Evolutionary conservation across 2,113 vertebrate species (phyloP).

Genomic region (Argyrosomus japonicus): DNA sequence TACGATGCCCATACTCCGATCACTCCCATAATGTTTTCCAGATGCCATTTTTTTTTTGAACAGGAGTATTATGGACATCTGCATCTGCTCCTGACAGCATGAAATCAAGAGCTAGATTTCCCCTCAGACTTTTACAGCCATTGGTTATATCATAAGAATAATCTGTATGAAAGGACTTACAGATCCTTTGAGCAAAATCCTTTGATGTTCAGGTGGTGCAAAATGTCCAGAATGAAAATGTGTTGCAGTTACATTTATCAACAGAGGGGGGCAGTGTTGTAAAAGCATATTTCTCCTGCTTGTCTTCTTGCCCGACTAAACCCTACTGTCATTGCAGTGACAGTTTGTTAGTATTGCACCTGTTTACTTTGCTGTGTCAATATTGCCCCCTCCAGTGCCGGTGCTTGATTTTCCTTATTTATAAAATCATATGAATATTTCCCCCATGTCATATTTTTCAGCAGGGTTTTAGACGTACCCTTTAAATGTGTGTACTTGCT

Average conservation of each 20-base stretch:
- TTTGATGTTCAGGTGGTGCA: constrained; percentile 66
- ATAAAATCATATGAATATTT: constrained; percentile 37
- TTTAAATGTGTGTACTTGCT: constrained; percentile 38
- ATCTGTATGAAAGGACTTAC: constrained; percentile 55
- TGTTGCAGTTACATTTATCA: constrained; percentile 31
- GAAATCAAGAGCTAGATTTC: constrained; percentile 60
- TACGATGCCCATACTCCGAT: constrained; percentile 7
- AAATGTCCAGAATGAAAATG: constrained; percentile 56
- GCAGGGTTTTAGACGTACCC: constrained; percentile 7
- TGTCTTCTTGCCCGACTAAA: constrained; percentile 17
- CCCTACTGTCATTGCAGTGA: constrained; percentile 35
- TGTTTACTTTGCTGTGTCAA: constrained; percentile 75
- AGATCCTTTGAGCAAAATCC: constrained; percentile 59
- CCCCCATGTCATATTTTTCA: constrained; percentile 10
- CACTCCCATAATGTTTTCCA: constrained; percentile 47
- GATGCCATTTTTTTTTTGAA: constrained; percentile 26
- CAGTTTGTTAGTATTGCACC: constrained; percentile 65
- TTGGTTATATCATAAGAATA: constrained; percentile 63
- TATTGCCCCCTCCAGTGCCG: constrained; percentile 50
- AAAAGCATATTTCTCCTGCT: constrained; percentile 53
- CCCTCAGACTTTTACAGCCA: constrained; percentile 51
- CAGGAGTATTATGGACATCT: constrained; percentile 34
- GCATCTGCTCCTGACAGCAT: constrained; percentile 46
- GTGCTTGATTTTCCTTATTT: constrained; percentile 46
- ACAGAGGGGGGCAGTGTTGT: constrained; percentile 78